Conservation (phyloP, 1,140 invertebrate species). For the Capitella teleta region DNA sequence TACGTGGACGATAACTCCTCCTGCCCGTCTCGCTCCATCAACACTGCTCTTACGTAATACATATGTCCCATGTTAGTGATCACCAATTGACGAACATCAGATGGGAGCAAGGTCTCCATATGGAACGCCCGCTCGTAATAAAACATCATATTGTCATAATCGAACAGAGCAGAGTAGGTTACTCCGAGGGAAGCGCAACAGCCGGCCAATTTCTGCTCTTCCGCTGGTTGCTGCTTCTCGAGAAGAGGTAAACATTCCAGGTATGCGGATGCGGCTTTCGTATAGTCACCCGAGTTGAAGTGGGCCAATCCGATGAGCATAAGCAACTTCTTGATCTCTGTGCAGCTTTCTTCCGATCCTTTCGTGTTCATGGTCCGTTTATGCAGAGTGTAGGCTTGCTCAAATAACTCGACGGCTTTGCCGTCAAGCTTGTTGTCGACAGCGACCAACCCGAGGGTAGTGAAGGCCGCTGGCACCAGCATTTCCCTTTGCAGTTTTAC, state of each 20-base stretch:
- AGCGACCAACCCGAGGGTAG: neutral
- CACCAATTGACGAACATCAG: neutral
- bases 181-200: constrained; percentile 3
- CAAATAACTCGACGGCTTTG: neutral
- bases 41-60: constrained; percentile 5
- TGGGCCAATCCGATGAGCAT: neutral
- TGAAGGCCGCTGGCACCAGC: neutral
- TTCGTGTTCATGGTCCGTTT: neutral
- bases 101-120: neutral
- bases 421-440: neutral
- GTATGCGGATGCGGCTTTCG: neutral
- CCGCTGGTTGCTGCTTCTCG: neutral
- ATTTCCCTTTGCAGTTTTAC: too few species aligned
- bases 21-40: neutral
- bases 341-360: too few species aligned
- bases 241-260: constrained; percentile 1
- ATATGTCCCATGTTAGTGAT: constrained; percentile 5
- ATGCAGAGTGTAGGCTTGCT: neutral
- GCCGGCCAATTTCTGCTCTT: neutral
- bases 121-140: constrained; percentile 1
- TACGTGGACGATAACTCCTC: neutral
- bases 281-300: constrained; percentile 1
- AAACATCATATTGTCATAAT: constrained; percentile 7
- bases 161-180: constrained; percentile 1
- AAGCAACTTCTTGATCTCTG: neutral